These are phyloP conservation scores for Sebastes reedi DNA, from an alignment of 2,797 vertebrate genomes.

Conservation along the genomic window DNA sequence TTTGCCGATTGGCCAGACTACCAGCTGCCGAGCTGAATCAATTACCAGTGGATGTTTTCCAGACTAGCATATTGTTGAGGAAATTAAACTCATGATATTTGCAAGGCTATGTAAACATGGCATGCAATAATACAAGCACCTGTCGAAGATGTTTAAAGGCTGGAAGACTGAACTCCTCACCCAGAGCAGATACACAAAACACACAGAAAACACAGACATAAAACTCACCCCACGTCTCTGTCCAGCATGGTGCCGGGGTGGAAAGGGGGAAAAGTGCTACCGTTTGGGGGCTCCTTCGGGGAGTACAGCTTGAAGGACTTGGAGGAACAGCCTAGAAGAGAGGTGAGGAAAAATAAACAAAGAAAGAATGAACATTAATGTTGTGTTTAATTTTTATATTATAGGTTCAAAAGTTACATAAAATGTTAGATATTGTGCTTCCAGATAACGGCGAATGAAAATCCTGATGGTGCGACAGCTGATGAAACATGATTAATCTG, in stretches of 20 bases:
- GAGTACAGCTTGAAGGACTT: slow-evolving; percentile 99
- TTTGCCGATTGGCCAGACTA: neutral
- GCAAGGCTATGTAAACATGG: neutral
- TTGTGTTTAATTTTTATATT: neutral
- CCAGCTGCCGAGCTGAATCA: neutral
- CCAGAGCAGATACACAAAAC: neutral
- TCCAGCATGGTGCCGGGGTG: slow-evolving; percentile 99
- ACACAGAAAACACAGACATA: neutral
- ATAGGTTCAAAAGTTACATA: neutral
- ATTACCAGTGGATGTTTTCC: slow-evolving; percentile 1
- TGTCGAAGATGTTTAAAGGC: neutral
- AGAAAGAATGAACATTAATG: neutral
- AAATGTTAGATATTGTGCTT: neutral
- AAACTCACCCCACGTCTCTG: slow-evolving; percentile 96
- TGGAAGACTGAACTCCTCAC: neutral
- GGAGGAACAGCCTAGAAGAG: slow-evolving; percentile 95
- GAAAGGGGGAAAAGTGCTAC: slow-evolving; percentile 98
- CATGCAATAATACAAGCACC: neutral
- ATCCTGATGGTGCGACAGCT: neutral
- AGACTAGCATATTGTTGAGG: neutral
- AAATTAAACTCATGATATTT: neutral
- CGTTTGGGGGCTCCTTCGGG: slow-evolving; percentile 83
- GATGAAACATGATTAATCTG: neutral
- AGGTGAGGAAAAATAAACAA: neutral
- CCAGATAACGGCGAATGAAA: neutral